A percentile compares a stretch with the other conserved stretches of the same genome.
phyloP scores from a whole-genome alignment of 30 jellyfish, hydroid and myxozoan species.

The Morbakka virulenta region DNA sequence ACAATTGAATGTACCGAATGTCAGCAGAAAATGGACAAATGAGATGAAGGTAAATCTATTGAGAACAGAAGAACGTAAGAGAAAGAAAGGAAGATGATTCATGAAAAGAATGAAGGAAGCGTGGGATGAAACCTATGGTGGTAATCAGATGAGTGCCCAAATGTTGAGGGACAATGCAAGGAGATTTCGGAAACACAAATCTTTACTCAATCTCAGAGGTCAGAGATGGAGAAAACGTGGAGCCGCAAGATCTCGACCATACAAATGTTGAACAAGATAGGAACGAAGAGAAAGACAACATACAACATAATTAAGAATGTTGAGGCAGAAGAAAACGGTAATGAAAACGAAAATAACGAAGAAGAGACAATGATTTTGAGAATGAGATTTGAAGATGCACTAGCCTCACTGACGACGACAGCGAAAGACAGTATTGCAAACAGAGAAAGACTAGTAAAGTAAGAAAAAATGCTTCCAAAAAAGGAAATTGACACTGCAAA shows the following conservation, averaged over 20 bases:
- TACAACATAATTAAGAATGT: not conserved
- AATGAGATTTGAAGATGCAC: not conserved
- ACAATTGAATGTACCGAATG: not conserved
- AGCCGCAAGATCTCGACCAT: not conserved
- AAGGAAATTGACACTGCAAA: too few species aligned
- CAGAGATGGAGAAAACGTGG: conserved; percentile 7
- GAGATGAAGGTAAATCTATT: not conserved
- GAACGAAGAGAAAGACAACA: not conserved
- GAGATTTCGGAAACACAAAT: not conserved
- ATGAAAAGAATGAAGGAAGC: conserved; percentile 18
- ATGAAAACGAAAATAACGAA: not conserved
- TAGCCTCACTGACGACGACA: not conserved
- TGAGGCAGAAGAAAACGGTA: not conserved
- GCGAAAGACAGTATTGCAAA: too few species aligned
- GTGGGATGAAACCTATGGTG: not conserved
- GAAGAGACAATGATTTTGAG: not conserved
- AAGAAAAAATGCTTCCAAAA: too few species aligned
- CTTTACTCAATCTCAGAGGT: not conserved
- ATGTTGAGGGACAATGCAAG: not conserved
- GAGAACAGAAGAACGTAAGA: not conserved
- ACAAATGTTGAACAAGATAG: not conserved
- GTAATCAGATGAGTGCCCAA: conserved; percentile 6
- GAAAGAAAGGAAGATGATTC: conserved; percentile 1
- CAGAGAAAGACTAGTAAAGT: too few species aligned
- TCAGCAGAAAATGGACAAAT: not conserved